Evolutionary conservation across 53 echinoderm and acorn worm species (phyloP).

Genomic region (Arbacia lixula): DNA sequence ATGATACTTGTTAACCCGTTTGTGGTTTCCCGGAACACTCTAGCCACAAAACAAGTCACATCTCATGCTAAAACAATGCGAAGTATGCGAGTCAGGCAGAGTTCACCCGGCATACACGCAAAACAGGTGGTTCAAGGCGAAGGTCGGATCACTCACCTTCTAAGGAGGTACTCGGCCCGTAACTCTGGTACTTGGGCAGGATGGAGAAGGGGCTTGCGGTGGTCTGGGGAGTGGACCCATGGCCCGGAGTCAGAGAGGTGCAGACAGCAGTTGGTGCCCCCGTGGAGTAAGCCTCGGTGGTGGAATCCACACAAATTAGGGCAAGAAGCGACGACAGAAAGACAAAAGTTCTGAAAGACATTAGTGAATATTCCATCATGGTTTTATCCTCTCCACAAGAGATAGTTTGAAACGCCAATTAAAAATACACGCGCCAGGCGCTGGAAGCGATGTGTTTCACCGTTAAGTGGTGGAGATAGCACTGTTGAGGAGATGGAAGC

Average conservation of each 20-base stretch:
- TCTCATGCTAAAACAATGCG: constrained; percentile 15
- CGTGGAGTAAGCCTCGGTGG: not conserved
- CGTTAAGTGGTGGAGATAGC: too few species aligned
- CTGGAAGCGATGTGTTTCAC: too few species aligned
- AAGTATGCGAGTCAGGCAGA: constrained; percentile 14
- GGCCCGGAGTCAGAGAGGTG: constrained; percentile 35
- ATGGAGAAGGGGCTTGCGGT: constrained; percentile 19
- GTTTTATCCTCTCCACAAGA: too few species aligned
- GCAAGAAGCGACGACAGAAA: not conserved
- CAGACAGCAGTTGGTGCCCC: constrained; percentile 26
- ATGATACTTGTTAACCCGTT: too few species aligned
- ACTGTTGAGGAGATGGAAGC: too few species aligned
- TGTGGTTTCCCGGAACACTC: too few species aligned
- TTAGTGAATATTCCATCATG: constrained; percentile 17
- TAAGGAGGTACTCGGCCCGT: constrained; percentile 12
- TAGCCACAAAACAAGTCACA: too few species aligned
- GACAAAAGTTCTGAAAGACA: constrained; percentile 10
- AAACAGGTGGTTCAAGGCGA: not conserved
- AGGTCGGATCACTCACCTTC: constrained; percentile 7
- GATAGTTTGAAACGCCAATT: too few species aligned
- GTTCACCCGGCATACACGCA: not conserved
- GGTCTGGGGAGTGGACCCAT: constrained; percentile 20
- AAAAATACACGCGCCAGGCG: too few species aligned
- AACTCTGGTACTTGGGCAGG: constrained; percentile 2
- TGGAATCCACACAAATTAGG: not conserved